Evolutionary conservation across 2,797 vertebrate genomes (phyloP), one percentile per base, ranked within the genome.

Genomic region (Ara ararauna): DNA sequence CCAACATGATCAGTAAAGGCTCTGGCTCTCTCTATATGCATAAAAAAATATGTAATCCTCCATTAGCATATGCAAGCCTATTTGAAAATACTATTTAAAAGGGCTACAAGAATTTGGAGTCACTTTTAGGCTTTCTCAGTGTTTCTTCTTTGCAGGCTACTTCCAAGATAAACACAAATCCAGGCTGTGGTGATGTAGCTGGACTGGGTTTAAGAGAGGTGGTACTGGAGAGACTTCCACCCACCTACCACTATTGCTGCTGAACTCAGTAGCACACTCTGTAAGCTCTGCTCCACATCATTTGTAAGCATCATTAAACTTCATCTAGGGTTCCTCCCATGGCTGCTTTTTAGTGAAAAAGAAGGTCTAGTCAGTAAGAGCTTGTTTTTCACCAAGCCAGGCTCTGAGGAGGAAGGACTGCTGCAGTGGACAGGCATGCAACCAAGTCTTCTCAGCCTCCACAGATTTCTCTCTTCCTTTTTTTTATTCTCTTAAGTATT

Each of bases 21-120:
- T 60, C 30, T 70, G 44, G 2, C 40, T 65, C 26, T 54, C 29
- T 85, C 0, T 44, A 1, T 19, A 44, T 10, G 5, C 3, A 1
- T 30, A 71, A 79, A 65, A 72, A 68, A 51, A 8, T 11, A 34
- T 3, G 20, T 64, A 87, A 91, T 74, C 36, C 56, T 72, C 91
- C 77, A 34, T 45, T 27, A 85, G n/a, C 5, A 1, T 16, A 7
- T 9, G 20, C 23, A 62, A 74, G 13, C 5, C 51, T 51, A 50
- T 58, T 64, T 87, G 65, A 66, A 82, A 89, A 62, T 3, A 2
- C 60, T 78, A 64, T 74, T 92, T 80, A 5, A 74, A 80, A 74
- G 12, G 24, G 4, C 6, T 56, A 1, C 24, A 51, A 68, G 65
- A 89, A 89, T 32, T 80, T 64, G 32, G 72, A 91, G 50, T 50